phyloP scores from a whole-genome alignment of 2,888 invertebrate genomes.

The Hemaris fuciformis region DNA sequence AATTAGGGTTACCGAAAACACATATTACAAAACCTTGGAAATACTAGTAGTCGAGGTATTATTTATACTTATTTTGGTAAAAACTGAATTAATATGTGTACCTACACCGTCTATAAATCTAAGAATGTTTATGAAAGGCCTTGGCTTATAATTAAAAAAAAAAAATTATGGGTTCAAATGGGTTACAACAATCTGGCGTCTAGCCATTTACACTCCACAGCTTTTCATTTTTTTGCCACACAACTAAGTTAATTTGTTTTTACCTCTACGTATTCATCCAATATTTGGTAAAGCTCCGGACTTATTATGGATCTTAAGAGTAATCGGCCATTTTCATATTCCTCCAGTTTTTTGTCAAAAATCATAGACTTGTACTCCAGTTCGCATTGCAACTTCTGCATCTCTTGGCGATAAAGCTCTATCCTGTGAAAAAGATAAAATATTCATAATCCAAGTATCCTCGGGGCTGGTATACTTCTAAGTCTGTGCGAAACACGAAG shows the following conservation, averaged over 20 bases:
- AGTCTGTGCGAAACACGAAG: neutral
- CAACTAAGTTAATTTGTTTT: too few species aligned
- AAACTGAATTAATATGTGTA: too few species aligned
- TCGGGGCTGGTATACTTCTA: neutral
- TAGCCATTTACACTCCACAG: too few species aligned
- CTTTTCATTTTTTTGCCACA: too few species aligned
- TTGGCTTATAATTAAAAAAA: too few species aligned
- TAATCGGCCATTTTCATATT: conserved; percentile 29
- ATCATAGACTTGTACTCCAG: conserved; percentile 34
- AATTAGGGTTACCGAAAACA: neutral
- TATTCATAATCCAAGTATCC: neutral
- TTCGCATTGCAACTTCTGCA: conserved; percentile 41
- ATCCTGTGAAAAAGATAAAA: conserved; percentile 40
- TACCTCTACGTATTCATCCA: conserved; percentile 17
- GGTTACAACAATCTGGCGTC: too few species aligned
- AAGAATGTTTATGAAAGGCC: too few species aligned
- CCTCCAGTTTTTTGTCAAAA: conserved; percentile 38
- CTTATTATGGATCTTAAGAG: conserved; percentile 9
- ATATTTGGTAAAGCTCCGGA: conserved; percentile 8
- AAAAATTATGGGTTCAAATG: too few species aligned
- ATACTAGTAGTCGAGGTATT: too few species aligned
- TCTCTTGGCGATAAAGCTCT: conserved; percentile 38
- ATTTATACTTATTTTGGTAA: too few species aligned
- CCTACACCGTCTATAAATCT: too few species aligned
- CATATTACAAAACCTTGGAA: too few species aligned